These are phyloP conservation scores for Saiga tatarica DNA, from an alignment of 2,113 vertebrate genomes.

Conservation along the genomic window DNA sequence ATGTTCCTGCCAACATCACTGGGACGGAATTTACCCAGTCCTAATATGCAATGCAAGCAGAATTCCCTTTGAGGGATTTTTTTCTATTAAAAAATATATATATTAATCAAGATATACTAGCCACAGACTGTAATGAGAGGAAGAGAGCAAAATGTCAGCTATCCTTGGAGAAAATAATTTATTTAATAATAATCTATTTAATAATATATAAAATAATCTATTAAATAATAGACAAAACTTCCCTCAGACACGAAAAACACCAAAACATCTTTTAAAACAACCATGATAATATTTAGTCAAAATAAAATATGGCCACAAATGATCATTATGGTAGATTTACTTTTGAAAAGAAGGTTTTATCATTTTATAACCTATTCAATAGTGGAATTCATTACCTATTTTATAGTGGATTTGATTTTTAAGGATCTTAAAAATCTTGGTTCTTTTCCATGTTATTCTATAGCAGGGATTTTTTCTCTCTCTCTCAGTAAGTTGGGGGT, in stretches of 20 bases:
- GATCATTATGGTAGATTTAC: neutral
- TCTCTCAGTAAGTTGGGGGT: neutral
- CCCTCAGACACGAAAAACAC: neutral
- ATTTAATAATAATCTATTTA: neutral
- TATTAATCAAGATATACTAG: neutral
- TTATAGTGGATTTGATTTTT: neutral
- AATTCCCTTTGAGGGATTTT: neutral
- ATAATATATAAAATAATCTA: no score
- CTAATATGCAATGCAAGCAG: neutral
- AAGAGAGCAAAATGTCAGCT: neutral
- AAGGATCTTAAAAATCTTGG: neutral
- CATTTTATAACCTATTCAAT: neutral
- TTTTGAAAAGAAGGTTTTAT: neutral
- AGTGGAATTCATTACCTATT: neutral
- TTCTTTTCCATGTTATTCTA: neutral
- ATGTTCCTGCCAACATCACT: neutral
- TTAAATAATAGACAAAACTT: neutral
- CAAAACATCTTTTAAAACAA: neutral
- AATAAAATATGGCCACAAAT: neutral
- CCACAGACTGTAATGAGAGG: neutral
- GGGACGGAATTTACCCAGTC: neutral
- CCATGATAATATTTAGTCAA: slow-evolving; percentile 8
- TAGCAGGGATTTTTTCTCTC: neutral
- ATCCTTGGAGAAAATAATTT: neutral
- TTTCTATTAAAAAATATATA: neutral